phyloP scores from a whole-genome alignment of 1,140 invertebrate species.

The Lerema accius region DNA sequence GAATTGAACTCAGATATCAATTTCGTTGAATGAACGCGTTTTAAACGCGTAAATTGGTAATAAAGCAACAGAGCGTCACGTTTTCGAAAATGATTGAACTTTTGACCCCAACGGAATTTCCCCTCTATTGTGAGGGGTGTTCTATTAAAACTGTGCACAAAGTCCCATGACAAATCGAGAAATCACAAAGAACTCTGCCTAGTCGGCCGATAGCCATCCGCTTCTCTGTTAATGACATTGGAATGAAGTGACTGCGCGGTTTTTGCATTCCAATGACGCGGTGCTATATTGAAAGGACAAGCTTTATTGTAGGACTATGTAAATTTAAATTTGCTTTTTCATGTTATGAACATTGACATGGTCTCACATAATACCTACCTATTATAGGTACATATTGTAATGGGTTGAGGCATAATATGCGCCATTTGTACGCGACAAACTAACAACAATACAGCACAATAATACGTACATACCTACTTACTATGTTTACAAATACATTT shows the following conservation, averaged over 20 bases:
- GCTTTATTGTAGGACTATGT: not conserved
- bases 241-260: constrained; percentile 43
- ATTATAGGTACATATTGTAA: too few species aligned
- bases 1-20: constrained; percentile 26
- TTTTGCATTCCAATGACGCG: constrained; percentile 35
- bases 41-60: constrained; percentile 32
- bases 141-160: constrained; percentile 24
- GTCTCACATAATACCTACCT: too few species aligned
- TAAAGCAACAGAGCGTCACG: constrained; percentile 27
- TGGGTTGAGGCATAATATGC: too few species aligned
- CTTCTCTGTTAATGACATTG: constrained; percentile 46
- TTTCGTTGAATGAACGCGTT: constrained; percentile 24
- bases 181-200: constrained; percentile 46
- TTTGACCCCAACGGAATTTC: constrained; percentile 19
- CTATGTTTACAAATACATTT: too few species aligned
- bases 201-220: constrained; percentile 35
- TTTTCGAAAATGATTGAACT: constrained; percentile 32
- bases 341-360: too few species aligned
- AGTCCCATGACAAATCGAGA: constrained; percentile 51
- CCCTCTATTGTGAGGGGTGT: constrained; percentile 25
- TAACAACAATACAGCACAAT: too few species aligned
- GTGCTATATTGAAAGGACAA: constrained; percentile 25
- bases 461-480: too few species aligned
- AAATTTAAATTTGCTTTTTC: not conserved
- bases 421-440: too few species aligned